Evolutionary conservation across 2,113 vertebrate species (phyloP).

Genomic region (Puma concolor): DNA sequence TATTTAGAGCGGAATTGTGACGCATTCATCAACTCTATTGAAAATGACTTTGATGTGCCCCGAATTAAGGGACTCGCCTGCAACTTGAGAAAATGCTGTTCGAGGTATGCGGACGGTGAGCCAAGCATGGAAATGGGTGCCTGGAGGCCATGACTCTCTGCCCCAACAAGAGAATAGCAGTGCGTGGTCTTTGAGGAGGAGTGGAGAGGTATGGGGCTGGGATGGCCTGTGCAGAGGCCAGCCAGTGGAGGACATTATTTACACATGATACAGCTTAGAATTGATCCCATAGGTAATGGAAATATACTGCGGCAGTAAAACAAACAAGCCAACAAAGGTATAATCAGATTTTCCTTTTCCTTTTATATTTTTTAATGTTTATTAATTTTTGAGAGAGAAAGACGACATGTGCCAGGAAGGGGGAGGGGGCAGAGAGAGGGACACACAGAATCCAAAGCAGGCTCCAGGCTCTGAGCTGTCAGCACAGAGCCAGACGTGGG

Average conservation of each 20-base stretch:
- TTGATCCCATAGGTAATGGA: not conserved
- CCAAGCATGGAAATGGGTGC: not conserved
- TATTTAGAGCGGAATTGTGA: slow-evolving; percentile 24
- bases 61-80: slow-evolving; percentile 17
- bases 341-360: not conserved
- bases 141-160: not conserved
- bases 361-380: not conserved
- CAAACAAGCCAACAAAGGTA: not conserved
- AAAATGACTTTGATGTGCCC: slow-evolving; percentile 43
- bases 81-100: slow-evolving; percentile 49
- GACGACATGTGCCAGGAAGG: too few relatives aligned
- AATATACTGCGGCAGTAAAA: not conserved
- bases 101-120: not conserved
- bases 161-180: not conserved
- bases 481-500: too few relatives aligned
- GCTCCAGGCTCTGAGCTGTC: too few relatives aligned
- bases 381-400: too few relatives aligned
- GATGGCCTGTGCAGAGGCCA: not conserved
- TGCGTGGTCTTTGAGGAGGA: not conserved
- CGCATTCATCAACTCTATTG: not conserved
- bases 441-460: too few relatives aligned
- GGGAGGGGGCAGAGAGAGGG: too few relatives aligned
- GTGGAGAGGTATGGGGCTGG: not conserved
- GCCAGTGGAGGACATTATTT: not conserved
- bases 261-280: not conserved